Base-by-base conservation (phyloP, 2,113 vertebrate genomes). In the Dunckerocampus dactyliophorus region DNA sequence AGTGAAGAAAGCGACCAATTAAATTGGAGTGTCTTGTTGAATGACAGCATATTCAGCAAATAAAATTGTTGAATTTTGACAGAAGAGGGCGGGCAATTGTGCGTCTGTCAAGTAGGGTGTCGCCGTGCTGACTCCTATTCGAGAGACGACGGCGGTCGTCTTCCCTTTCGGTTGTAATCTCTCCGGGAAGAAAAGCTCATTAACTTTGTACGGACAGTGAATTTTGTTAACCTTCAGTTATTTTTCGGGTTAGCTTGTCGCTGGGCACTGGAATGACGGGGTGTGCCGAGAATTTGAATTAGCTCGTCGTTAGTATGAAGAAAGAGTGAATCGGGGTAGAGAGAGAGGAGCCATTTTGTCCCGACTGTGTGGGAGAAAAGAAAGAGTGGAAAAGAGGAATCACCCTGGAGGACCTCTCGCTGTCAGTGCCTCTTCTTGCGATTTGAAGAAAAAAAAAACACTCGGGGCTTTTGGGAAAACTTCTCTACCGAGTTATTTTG, bases 81-180 rank as follows among this genome's bases (percentile, higher is more conserved):
- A 79, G 75, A 72, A 74, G 51, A 13, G 80, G 89, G 83, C 78
- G 85, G 83, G 61, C 22, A 0, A 4, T 58, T 22, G 31, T 87
- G 88, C 86, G 88, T 69, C 75, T 46, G 59, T 54, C 45, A 17
- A 4, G 34, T 76, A 88, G 90, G 90, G 91, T 91, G 90, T 92
- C 89, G 89, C 88, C 89, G 82, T 37, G 73, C 84, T 74, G 85
- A 88, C 82, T 89, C 85, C 80, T 76, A 88, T 91, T 89, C 85
- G 88, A 89, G 54, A 92, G 91, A 89, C 91, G 91, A 88, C 90
- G 87, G 91, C 82, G 88, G 89, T 89, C 87, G 89, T 90, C 89
- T 84, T 31, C 9, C 81, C 65, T 83, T 84, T 89, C 75, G 71
- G 79, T 59, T 57, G 51, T 80, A 76, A 84, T 81, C 77, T 79